Evolutionary conservation across 2,888 invertebrate genomes (phyloP), one percentile per base, ranked within the genome.

Genomic region (Rhingia rostrata): DNA sequence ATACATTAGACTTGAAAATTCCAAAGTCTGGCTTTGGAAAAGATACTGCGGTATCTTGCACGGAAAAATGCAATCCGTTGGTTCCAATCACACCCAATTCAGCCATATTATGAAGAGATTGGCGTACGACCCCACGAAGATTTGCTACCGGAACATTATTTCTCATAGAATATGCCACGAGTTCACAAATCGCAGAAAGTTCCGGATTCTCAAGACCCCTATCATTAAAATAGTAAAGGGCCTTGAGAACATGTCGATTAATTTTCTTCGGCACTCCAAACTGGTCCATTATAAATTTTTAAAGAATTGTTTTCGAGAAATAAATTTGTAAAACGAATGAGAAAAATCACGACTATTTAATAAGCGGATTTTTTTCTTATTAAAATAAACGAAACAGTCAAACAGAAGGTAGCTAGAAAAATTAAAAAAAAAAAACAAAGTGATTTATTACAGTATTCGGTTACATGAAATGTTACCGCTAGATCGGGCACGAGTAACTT

Each of bases 221-320:
- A 2, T 49, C 37, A 30, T 79, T 69, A 10, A 89, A 54, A 10
- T 58, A 58, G 4, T 70, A 63, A 7, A 89, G 3, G 5, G 89
- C 89, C 60, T 88, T 88, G 1, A 89, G 56, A 6, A 89, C 89
- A 78, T 88, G 88, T 3, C 89, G 87, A 85, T 89, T 89, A 2
- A 89, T 86, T 75, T 88, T 89, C 58, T 87, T 87, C 0, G 88
- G 88, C 3, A 89, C 87, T 22, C 72, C 79, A 56, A 87, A 89
- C 39, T 70, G 73, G 77, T 89, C 88, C 89, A 89, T 89, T 79
- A 41, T 49, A 3, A 41, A 30, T n/a, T 47, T 39, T 12, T 14
- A 56, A 56, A 30, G 9, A 41, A n/a, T 41, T 41, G 9, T 22
- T 22, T 22, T 22, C 1, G 22, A 22, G 2, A 22, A 22, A 22